phyloP scores from a whole-genome alignment of 2,888 invertebrate genomes.

The Apocheima hispidaria region DNA sequence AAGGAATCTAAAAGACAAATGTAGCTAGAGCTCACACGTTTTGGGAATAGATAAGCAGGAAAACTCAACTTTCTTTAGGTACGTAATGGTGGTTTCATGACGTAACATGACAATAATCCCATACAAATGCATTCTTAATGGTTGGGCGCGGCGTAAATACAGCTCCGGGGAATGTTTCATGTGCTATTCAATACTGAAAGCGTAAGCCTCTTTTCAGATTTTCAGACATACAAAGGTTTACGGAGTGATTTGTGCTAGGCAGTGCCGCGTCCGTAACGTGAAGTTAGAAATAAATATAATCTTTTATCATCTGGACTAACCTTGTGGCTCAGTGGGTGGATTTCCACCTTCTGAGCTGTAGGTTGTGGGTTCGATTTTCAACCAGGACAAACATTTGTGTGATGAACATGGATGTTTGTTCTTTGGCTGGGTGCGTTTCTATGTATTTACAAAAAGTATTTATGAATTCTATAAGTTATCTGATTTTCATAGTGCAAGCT shows the following conservation, averaged over 20 bases:
- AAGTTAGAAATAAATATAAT: neutral
- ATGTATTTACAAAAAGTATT: too few species aligned
- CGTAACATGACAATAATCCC: slow-evolving; percentile 31
- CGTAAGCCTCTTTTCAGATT: slow-evolving; percentile 73
- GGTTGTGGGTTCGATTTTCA: too few species aligned
- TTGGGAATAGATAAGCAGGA: slow-evolving; percentile 13
- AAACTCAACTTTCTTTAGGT: slow-evolving; percentile 13
- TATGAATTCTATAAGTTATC: too few species aligned
- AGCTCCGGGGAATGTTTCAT: slow-evolving; percentile 65
- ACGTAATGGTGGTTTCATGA: slow-evolving; percentile 28
- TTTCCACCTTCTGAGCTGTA: too few species aligned
- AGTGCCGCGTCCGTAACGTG: slow-evolving; percentile 1
- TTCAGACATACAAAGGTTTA: slow-evolving; percentile 48
- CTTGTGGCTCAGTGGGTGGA: too few species aligned
- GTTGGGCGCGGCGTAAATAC: slow-evolving; percentile 57
- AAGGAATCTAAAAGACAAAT: neutral
- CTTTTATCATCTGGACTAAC: neutral
- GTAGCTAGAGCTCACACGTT: slow-evolving; percentile 8
- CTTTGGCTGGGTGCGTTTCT: too few species aligned
- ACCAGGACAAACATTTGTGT: too few species aligned
- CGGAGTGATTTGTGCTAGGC: slow-evolving; percentile 5
- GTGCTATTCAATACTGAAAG: slow-evolving; percentile 60
- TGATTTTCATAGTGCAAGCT: too few species aligned
- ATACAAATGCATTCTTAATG: slow-evolving; percentile 43
- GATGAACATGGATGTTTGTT: too few species aligned